Base-by-base conservation (phyloP, 1,140 invertebrate genomes). In the Chelonus insularis region DNA sequence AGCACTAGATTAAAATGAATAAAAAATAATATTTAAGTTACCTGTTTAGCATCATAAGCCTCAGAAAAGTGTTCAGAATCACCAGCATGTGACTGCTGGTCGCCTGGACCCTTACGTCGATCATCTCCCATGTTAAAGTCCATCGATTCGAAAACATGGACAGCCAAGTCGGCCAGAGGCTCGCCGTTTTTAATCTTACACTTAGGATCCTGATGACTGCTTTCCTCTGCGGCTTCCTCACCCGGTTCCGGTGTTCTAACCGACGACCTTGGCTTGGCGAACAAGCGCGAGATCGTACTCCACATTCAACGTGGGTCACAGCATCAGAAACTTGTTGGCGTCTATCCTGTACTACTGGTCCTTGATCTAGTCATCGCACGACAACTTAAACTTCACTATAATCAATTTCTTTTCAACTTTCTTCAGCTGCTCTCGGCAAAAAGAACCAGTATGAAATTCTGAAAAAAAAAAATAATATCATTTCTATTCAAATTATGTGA, bases 111-210 rank as follows among this genome's bases (percentile, higher is more conserved):
- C 57, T 72, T 78, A 57, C 77, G 71, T 77, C 77, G 73, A 68
- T 80, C 77, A 55, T 80, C 80, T 67, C 71, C 70, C 68, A 71
- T 74, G 72, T 79, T 78, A 71, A 76, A 77, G 69, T 82, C 80
- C 80, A 82, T 82, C 72, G 72, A 72, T 70, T 76, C 73, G 77
- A 73, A 79, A 77, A 77, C 80, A 82, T 82, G 73, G 77, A 79
- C 80, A 74, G 70, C 72, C 72, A 69, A 68, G 66, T 73, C 67
- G 57, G 72, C 72, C 69, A 65, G 72, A 64, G 72, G 67, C 70
- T 69, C 67, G 58, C 71, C 68, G 57, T 62, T 70, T 63, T 68
- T 68, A 66, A 32, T 50, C 36, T 60, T 16, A 21, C 39, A 51
- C 37, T 43, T 12, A 25, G 8, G 47, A 60, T 55, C 20, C 6